Base-by-base conservation (phyloP, 2,113 vertebrate species). In the human region DNA sequence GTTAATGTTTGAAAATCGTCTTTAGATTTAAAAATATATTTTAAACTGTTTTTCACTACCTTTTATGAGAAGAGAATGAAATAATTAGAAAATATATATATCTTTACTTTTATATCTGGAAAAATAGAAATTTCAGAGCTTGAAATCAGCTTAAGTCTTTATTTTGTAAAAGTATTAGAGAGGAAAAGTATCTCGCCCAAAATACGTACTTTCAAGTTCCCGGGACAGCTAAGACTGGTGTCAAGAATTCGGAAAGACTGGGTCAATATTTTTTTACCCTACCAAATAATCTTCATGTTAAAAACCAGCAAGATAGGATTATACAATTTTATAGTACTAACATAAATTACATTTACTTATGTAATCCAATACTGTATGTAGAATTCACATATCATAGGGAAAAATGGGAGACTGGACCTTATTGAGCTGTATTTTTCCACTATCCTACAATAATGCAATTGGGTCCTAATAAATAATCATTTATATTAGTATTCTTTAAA, bases 1-100 rank as follows among this genome's bases (percentile, higher is more conserved):
- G 6, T 81, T 68, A 81, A 48, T 68, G 22, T 87, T 94, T 86
- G 3, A 2, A 84, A 92, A 43, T 91, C 61, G 12, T 84, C 30
- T 50, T 88, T 86, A 94, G 25, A 83, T 59, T 94, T 95, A 97
- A 48, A 76, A 50, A 57, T 30, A 3, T 35, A 30, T 73, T 94
- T 92, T 66, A 61, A 55, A 73, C 5, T 70, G 0, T 90, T 89
- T 76, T 1, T 6, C 59, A 3, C 3, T 80, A 48, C 3, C n/a
- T 64, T 2, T 59, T 88, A 30, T 82, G 16, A 68, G 43, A 96
- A 68, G 40, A 10, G 66, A 90, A 76, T 90, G 1, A 92, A 89
- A 73, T 80, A 96, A 89, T 12, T 89, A 80, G 64, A 75, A 87
- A 90, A 45, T 48, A 85, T n/a, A 50, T 82, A 40, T 4, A 64